Evolutionary conservation across 2,888 invertebrate species (phyloP), one percentile per base, ranked within the genome.

Genomic region (Noctua comes): DNA sequence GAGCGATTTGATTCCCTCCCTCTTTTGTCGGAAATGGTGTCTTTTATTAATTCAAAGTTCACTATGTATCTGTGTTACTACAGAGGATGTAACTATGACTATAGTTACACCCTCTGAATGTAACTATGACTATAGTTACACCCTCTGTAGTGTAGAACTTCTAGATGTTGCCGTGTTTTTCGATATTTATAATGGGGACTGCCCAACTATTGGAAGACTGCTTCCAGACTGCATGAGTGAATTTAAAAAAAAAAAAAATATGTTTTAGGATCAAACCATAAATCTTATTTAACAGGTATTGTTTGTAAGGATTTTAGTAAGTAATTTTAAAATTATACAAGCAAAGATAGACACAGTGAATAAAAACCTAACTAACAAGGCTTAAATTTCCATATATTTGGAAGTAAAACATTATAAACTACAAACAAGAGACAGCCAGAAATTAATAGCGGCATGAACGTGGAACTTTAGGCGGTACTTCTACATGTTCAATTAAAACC

Each of bases 401-500:
- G 7, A 27, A 54, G 4, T 10, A 40, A 82, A 57, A 65, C 40
- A 75, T 80, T 54, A 62, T 8, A 76, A 69, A 78, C 16, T 43
- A 62, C 46, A 73, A 36, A 62, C 46, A 73, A 70, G 31, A 65
- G 31, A 76, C 27, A 76, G 6, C 24, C 4, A 71, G 43, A 69
- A 68, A 77, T 72, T 4, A 68, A 82, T 65, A 57, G 31, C 51
- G 18, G 8, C 24, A 8, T 69, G n/a, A 64, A 69, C 62, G 16
- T 46, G 36, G 21, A 75, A 69, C 62, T 69, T 76, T n/a, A 74
- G 48, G 36, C 10, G 36, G 46, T 27, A 62, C n/a, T 48, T 46
- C n/a, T 6, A n/a, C 64, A 65, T 43, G 51, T 75, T 69, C 36
- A 73, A 73, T 85, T 75, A 70, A 73, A 77, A 10, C 69, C 77